Conservation (phyloP, 2,888 invertebrate species). For the Apotomis capreana region DNA sequence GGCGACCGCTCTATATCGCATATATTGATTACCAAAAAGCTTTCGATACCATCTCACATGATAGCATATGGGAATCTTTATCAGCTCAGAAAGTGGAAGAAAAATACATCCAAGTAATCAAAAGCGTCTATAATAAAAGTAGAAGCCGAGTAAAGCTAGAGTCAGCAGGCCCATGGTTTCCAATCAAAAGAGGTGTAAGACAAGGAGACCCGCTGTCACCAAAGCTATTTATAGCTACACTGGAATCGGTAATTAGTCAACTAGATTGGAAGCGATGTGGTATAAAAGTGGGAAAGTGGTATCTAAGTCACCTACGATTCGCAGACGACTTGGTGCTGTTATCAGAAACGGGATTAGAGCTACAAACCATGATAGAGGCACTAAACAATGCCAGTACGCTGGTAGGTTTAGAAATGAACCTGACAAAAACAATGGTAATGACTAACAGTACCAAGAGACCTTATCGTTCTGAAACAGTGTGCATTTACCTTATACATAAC, state of each 20-base stretch:
- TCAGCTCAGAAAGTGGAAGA: slow-evolving; percentile 9
- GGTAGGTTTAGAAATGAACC: neutral
- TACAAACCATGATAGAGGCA: slow-evolving; percentile 19
- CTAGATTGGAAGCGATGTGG: slow-evolving; percentile 43
- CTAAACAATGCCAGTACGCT: neutral
- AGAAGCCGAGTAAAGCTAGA: slow-evolving; percentile 17
- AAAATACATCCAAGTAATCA: slow-evolving; percentile 10
- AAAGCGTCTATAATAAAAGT: slow-evolving; percentile 11
- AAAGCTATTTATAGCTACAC: slow-evolving; percentile 36
- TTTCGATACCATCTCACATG: slow-evolving; percentile 24
- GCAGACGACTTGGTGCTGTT: slow-evolving; percentile 6
- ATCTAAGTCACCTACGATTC: slow-evolving; percentile 22
- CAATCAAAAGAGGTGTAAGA: slow-evolving; percentile 38
- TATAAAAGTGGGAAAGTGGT: neutral
- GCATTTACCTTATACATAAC: too few relatives aligned
- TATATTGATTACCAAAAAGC: slow-evolving; percentile 35
- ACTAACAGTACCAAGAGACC: neutral
- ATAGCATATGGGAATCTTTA: slow-evolving; percentile 16
- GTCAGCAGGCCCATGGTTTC: slow-evolving; percentile 16
- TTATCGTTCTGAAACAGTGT: too few relatives aligned
- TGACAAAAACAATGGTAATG: neutral
- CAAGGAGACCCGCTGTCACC: slow-evolving; percentile 40
- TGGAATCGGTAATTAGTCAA: slow-evolving; percentile 41
- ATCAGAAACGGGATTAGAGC: slow-evolving; percentile 16
- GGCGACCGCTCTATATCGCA: slow-evolving; percentile 20